These are phyloP conservation scores for Dipus sagitta DNA, from an alignment of 2,797 vertebrate genomes.

Conservation along the genomic window DNA sequence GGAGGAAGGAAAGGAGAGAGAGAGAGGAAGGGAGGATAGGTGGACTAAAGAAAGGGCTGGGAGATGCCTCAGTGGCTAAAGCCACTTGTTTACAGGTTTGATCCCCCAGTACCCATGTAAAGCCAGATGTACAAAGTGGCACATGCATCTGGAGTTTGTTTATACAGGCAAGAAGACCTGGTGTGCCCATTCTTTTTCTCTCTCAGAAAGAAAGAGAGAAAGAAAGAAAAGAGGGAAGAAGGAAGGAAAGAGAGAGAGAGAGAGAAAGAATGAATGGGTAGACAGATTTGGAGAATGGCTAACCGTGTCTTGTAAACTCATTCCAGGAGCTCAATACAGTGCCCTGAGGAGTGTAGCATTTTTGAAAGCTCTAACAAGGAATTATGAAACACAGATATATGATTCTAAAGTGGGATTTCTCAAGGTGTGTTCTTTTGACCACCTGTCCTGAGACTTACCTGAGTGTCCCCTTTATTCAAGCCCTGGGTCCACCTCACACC, in stretches of 20 bases:
- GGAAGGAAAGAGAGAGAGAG: background rate
- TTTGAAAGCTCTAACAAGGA: constrained; percentile 39
- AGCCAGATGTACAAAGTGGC: too few species aligned
- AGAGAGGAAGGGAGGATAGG: background rate
- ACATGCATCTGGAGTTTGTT: too few species aligned
- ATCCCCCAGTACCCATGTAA: too few species aligned
- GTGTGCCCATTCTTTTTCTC: too few species aligned
- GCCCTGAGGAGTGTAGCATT: background rate
- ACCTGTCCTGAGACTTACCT: background rate
- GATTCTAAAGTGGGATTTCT: background rate
- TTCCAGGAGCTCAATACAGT: background rate
- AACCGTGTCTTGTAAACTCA: constrained; percentile 9
- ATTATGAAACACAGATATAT: background rate
- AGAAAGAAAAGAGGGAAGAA: too few species aligned
- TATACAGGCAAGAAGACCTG: too few species aligned
- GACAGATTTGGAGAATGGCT: background rate
- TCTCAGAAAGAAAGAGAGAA: background rate
- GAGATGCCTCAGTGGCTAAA: too few species aligned
- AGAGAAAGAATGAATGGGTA: background rate
- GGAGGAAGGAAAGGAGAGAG: background rate
- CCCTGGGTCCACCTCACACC: background rate
- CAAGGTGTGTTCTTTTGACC: background rate
- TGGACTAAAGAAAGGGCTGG: too few species aligned
- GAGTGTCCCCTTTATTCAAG: background rate
- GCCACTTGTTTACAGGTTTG: too few species aligned